phyloP scores from a whole-genome alignment of 2,113 vertebrate genomes.

The Menura novaehollandiae region DNA sequence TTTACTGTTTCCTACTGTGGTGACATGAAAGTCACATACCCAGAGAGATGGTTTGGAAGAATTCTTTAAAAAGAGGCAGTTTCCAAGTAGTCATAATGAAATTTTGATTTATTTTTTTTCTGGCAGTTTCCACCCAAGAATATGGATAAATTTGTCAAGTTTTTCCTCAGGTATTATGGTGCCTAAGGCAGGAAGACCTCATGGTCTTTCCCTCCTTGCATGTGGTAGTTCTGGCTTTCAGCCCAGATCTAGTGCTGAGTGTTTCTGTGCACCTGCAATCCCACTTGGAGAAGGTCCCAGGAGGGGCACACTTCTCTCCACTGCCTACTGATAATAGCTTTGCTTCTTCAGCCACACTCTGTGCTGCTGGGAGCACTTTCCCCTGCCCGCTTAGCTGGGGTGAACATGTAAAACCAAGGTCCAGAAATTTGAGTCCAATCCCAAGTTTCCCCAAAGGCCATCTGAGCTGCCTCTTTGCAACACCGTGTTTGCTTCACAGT shows the following conservation, averaged over 20 bases:
- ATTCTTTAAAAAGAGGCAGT: not conserved
- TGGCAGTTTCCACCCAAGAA: not conserved
- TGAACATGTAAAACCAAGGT: fast-evolving
- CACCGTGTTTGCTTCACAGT: fast-evolving
- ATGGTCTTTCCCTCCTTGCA: not conserved
- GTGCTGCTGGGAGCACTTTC: not conserved
- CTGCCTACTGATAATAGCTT: not conserved
- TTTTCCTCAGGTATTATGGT: not conserved
- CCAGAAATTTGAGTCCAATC: fast-evolving
- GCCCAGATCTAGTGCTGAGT: not conserved
- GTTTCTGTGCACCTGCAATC: not conserved
- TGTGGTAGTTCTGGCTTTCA: fast-evolving
- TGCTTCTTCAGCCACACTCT: not conserved
- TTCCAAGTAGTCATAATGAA: not conserved
- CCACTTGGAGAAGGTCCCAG: not conserved
- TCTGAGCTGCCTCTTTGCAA: not conserved
- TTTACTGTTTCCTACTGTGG: not conserved
- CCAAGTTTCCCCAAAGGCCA: not conserved
- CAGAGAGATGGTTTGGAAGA: not conserved
- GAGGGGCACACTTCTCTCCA: fast-evolving
- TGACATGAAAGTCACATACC: not conserved
- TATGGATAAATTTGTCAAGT: not conserved
- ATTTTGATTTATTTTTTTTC: not conserved
- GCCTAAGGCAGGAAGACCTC: not conserved
- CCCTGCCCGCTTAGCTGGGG: not conserved